A percentile compares a stretch with the other conserved stretches of the same genome.
Conservation (phyloP, 1,140 invertebrate genomes). For the Batillaria attramentaria region DNA sequence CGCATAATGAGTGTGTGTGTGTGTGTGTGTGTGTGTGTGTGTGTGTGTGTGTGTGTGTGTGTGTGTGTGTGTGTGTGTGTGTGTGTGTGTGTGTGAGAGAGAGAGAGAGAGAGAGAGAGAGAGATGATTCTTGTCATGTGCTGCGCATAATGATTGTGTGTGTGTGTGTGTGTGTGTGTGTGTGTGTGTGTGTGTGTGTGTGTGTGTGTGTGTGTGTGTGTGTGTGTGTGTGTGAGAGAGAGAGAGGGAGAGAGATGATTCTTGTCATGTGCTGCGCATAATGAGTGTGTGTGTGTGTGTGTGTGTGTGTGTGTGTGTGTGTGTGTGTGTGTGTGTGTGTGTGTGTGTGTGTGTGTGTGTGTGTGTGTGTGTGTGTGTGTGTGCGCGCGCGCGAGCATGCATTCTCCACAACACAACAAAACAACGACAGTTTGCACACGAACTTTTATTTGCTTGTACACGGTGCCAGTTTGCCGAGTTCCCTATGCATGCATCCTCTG, state of each 20-base stretch:
- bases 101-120: background rate
- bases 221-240: background rate
- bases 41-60: constrained; percentile 13
- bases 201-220: background rate
- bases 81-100: background rate
- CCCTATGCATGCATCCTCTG: too few species aligned
- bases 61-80: constrained; percentile 17
- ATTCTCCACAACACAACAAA: background rate
- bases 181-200: constrained; percentile 2
- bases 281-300: background rate
- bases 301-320: background rate
- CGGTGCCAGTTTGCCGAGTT: too few species aligned
- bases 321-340: background rate
- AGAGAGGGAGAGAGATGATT: too few species aligned
- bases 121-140: too few species aligned
- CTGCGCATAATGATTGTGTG: too few species aligned
- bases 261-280: background rate
- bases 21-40: constrained; percentile 22
- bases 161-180: constrained; percentile 12
- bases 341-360: background rate
- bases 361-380: background rate
- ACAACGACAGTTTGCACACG: too few species aligned
- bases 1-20: background rate
- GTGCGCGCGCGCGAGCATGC: background rate
- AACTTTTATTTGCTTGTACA: too few species aligned